Evolutionary conservation across 2,888 invertebrate species (phyloP), one percentile per base, ranked within the genome.

Genomic region (Pollenia labialis): DNA sequence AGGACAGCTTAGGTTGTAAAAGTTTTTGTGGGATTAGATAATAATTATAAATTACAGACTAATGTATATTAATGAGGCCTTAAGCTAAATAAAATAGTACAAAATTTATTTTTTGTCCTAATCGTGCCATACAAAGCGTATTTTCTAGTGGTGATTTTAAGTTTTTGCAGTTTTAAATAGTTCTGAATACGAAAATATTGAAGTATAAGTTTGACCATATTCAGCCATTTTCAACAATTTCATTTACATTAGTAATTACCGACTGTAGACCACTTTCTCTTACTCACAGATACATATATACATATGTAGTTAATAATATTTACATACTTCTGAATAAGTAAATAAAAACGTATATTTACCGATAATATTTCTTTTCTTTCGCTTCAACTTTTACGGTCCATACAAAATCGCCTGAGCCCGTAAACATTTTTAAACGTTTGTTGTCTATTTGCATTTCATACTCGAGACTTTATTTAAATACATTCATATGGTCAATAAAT

Each of bases 391-490:
- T 72, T 72, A 54, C 72, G 64, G 72, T 81, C 81, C 81, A 66
- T 52, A 62, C 44, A 76, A 32, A 32, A 69, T 54, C 69, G 60
- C 44, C 40, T 60, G 66, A 1, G 4, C 6, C n/a, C 14, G 42
- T 4, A n/a, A 11, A 54, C 46, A 60, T 48, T 14, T 44, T 50
- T 10, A 76, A 46, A 32, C 42, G 42, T 72, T 62, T 18, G 48
- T 68, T 23, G 42, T 50, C 56, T 68, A 62, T 76, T 81, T 82
- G 83, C 74, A 80, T 50, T 87, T 74, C n/a, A 58, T 77, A 66
- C 84, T 87, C 87, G 84, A 87, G 84, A 87, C 87, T 87, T 77
- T 87, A 87, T 81, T 87, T 87, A 84, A 87, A 87, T 87, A 87
- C 82, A 71, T 82, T 82, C 81, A 75, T 74, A 84, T 87, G 81